A percentile compares a stretch with the other conserved stretches of the same genome.
Evolutionary conservation across 1,140 invertebrate genomes (phyloP).

Genomic region (Zelostemma sp.): DNA sequence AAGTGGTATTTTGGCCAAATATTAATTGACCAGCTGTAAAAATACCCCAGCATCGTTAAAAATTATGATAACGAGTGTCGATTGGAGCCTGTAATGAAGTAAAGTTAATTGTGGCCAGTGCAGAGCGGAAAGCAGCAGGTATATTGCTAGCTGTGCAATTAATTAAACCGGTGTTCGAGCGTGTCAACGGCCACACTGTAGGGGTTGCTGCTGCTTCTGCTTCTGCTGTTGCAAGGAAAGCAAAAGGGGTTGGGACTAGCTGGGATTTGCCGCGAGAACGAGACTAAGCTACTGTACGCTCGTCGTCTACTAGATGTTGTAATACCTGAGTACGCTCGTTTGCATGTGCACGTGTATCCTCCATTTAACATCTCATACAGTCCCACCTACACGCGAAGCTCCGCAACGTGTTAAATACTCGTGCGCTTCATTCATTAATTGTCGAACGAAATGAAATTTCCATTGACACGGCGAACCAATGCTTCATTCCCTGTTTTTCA

Average conservation of each 20-base stretch:
- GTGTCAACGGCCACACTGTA: constrained; percentile 56
- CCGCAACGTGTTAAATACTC: constrained; percentile 39
- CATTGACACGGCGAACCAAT: constrained; percentile 26
- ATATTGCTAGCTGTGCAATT: constrained; percentile 57
- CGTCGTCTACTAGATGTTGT: constrained; percentile 63
- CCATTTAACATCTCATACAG: constrained; percentile 49
- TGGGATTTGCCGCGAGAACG: constrained; percentile 58
- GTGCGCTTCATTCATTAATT: constrained; percentile 41
- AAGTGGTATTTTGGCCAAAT: too few species aligned
- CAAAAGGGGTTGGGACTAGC: constrained; percentile 43
- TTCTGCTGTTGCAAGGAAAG: constrained; percentile 40
- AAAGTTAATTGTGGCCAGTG: constrained; percentile 32
- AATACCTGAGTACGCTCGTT: constrained; percentile 65
- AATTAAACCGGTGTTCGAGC: constrained; percentile 62
- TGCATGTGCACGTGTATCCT: constrained; percentile 51
- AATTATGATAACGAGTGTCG: constrained; percentile 40
- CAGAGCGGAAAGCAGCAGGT: constrained; percentile 26
- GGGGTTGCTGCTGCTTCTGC: too few species aligned
- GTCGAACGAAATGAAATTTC: constrained; percentile 38
- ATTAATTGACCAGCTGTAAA: too few species aligned
- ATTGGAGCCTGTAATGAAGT: constrained; percentile 45
- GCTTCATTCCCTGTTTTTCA: constrained; percentile 19
- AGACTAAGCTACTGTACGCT: constrained; percentile 61
- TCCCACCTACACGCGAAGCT: constrained; percentile 44
- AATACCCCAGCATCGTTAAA: constrained; percentile 15